phyloP scores from a whole-genome alignment of 2,113 vertebrate species.

The Laticauda colubrina region DNA sequence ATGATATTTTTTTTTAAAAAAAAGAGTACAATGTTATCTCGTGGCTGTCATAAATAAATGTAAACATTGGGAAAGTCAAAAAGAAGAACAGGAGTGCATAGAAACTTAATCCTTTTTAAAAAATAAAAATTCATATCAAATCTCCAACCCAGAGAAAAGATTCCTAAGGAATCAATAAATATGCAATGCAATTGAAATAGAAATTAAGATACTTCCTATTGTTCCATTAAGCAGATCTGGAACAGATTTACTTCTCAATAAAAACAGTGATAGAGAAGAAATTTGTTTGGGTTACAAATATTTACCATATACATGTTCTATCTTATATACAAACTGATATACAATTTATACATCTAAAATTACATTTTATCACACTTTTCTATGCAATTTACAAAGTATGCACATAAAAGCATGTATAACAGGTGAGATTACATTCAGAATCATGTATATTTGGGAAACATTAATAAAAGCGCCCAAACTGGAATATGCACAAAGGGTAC shows the following conservation, averaged over 20 bases:
- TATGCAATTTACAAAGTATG: background rate
- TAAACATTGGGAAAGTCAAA: background rate
- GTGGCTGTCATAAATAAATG: background rate
- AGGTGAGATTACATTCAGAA: background rate
- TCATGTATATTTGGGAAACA: background rate
- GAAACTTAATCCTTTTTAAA: background rate
- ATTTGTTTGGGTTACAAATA: background rate
- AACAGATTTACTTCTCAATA: background rate
- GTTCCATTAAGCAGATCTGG: background rate
- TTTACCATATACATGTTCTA: background rate
- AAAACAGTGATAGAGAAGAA: background rate
- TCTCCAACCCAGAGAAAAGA: background rate
- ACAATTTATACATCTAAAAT: background rate
- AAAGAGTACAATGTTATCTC: background rate
- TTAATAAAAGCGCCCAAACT: background rate
- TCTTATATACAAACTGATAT: background rate
- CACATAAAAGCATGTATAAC: background rate
- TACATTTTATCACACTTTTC: background rate
- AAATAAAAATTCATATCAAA: background rate
- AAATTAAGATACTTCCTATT: background rate
- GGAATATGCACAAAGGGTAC: background rate
- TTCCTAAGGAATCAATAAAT: background rate
- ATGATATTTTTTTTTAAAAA: background rate
- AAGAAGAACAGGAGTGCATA: background rate
- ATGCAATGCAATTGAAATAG: background rate